Base-by-base conservation (phyloP, 2,797 vertebrate species). In the Alfaro cultratus region DNA sequence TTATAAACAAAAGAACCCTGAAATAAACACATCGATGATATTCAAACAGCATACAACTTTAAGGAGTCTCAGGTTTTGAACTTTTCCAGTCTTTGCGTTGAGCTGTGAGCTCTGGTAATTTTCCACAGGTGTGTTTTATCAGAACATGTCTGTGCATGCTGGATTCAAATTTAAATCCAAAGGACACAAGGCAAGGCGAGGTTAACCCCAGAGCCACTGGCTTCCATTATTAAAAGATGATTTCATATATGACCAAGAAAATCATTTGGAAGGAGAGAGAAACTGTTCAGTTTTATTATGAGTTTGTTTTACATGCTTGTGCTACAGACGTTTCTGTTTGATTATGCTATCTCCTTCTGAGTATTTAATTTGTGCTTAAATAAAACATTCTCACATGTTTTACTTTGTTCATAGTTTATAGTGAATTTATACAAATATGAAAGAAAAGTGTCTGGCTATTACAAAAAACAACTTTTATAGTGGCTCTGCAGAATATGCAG, bases 71-170 rank as follows among this genome's bases (percentile, higher is more conserved):
- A 34, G 1, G 5, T 26, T 53, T 18, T 60, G 34, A 71, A 46
- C 15, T 5, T 51, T 21, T 46, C 60, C 46, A 45, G 18, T 49
- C 23, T 53, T 55, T 72, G 4, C 80, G 10, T 81, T 4, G 21
- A 47, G 31, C 62, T 79, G 74, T 3, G 43, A 71, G 21, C 23
- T 45, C 1, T 36, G 45, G 86, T 88, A 67, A 16, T 75, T 90
- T 90, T 87, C 86, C 84, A 83, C 13, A 72, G 57, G 36, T 49
- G 21, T 80, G 84, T 83, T 76, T 0, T 57, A 13, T 84, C 76
- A 75, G n/a, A 81, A 43, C 55, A 2, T 8, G 29, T 53, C 45
- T 10, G 31, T 41, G 83, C 86, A 83, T 1, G 84, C 23, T 90
- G 1, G 1, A 8, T 74, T 12, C 73, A 60, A 70, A n/a, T 41